Evolutionary conservation across 2,888 invertebrate species (phyloP).

Genomic region (Phalera bucephala): DNA sequence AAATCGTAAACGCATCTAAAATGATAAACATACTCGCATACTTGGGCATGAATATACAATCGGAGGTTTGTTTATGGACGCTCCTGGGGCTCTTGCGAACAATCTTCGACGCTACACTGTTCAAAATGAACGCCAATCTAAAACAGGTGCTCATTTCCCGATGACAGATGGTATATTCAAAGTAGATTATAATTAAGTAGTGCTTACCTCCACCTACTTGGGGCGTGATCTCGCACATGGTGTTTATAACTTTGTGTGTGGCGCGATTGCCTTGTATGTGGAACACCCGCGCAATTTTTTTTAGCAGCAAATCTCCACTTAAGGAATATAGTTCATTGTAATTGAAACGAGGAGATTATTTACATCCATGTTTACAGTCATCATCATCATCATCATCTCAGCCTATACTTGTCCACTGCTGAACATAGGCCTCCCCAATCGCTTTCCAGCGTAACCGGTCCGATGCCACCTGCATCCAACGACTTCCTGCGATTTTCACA

Average conservation of each 20-base stretch:
- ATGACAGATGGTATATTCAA: slow-evolving; percentile 17
- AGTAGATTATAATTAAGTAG: slow-evolving; percentile 15
- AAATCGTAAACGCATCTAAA: slow-evolving; percentile 9
- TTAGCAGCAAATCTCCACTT: no score
- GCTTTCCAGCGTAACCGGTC: no score
- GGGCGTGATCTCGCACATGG: background rate
- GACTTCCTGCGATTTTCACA: no score
- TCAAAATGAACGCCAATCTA: slow-evolving; percentile 79
- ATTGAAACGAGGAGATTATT: no score
- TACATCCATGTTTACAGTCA: no score
- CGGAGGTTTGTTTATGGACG: slow-evolving; percentile 78
- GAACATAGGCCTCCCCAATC: no score
- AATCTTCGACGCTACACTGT: slow-evolving; percentile 80
- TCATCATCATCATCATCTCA: no score
- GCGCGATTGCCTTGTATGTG: background rate
- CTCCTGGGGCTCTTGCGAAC: slow-evolving; percentile 75
- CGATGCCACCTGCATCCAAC: no score
- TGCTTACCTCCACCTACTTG: background rate
- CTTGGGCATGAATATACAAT: slow-evolving; percentile 73
- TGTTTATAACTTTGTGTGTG: background rate
- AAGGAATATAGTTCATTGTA: no score
- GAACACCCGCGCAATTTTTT: background rate
- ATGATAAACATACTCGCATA: slow-evolving; percentile 71
- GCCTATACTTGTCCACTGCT: no score
- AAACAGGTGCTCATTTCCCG: slow-evolving; percentile 60